A percentile compares a stretch with the other conserved stretches of the same genome.
Evolutionary conservation across 2,113 vertebrate genomes (phyloP).

Genomic region (Rhinoptilus africanus): DNA sequence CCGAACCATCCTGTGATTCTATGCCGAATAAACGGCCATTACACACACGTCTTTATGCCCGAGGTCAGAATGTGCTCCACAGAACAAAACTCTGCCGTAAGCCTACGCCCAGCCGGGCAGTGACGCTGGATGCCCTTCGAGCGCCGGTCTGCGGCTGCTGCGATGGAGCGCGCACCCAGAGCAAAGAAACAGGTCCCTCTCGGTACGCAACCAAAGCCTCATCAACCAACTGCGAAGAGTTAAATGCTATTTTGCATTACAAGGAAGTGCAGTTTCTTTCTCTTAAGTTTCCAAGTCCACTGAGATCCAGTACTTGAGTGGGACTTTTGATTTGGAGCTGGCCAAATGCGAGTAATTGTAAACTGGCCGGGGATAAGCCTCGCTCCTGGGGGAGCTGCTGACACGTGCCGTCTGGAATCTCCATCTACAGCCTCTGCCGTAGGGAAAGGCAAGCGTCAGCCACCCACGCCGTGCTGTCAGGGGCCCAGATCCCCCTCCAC

Average conservation of each 20-base stretch:
- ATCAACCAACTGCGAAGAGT: not conserved
- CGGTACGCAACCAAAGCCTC: not conserved
- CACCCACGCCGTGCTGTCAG: not conserved
- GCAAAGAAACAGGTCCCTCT: not conserved
- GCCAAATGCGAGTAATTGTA: not conserved
- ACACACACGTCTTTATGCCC: not conserved
- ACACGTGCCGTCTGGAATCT: not conserved
- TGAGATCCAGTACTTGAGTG: not conserved
- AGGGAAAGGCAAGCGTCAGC: not conserved
- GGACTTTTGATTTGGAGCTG: not conserved
- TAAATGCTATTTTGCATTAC: not conserved
- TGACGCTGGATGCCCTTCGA: not conserved
- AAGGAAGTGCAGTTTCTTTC: not conserved
- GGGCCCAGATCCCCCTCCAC: rapidly evolving
- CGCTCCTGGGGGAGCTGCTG: slow-evolving; percentile 10
- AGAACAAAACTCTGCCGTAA: not conserved
- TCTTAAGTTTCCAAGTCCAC: not conserved
- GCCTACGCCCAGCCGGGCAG: not conserved
- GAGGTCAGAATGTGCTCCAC: not conserved
- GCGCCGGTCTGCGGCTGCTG: rapidly evolving
- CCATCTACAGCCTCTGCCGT: not conserved
- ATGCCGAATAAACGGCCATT: not conserved
- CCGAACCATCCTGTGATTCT: too few species aligned
- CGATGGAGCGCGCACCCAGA: not conserved
- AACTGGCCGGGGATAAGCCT: not conserved